Evolutionary conservation across 2,888 invertebrate genomes (phyloP).

Genomic region (Abrostola tripartita): DNA sequence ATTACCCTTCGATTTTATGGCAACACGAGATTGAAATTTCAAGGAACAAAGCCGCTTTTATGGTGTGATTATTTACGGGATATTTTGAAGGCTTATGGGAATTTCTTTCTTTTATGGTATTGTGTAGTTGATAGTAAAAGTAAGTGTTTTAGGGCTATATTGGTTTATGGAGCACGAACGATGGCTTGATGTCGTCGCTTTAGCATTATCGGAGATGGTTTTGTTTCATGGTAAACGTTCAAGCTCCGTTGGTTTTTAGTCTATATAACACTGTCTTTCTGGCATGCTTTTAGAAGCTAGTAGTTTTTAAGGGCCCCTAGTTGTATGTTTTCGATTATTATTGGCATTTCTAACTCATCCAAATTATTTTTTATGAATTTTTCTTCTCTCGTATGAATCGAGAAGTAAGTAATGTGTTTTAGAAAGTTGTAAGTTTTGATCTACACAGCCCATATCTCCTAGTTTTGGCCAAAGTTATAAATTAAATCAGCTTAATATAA

Average conservation of each 20-base stretch:
- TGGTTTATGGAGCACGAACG: conserved; percentile 21
- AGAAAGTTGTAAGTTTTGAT: too few relatives aligned
- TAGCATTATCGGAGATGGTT: not conserved
- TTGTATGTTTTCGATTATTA: too few relatives aligned
- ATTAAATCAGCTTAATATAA: too few relatives aligned
- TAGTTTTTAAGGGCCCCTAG: too few relatives aligned
- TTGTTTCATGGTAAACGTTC: not conserved
- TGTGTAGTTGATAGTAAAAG: conserved; percentile 35
- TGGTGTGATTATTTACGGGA: conserved; percentile 47
- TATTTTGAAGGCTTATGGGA: conserved; percentile 34
- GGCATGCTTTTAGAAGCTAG: too few relatives aligned
- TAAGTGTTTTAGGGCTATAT: conserved; percentile 25
- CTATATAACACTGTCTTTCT: not conserved
- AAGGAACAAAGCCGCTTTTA: conserved; percentile 43
- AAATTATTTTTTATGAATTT: too few relatives aligned
- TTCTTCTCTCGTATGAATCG: too few relatives aligned
- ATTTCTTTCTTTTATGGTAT: conserved; percentile 39
- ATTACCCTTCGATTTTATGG: conserved; percentile 52
- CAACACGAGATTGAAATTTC: conserved; percentile 49
- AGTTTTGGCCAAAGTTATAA: too few relatives aligned
- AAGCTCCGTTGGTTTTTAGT: not conserved
- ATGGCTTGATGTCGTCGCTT: conserved; percentile 6
- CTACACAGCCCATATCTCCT: too few relatives aligned
- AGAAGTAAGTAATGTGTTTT: too few relatives aligned
- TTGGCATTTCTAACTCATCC: too few relatives aligned